These are phyloP conservation scores for Diachrysia chrysitis DNA, from an alignment of 2,888 invertebrate genomes.

Conservation along the genomic window DNA sequence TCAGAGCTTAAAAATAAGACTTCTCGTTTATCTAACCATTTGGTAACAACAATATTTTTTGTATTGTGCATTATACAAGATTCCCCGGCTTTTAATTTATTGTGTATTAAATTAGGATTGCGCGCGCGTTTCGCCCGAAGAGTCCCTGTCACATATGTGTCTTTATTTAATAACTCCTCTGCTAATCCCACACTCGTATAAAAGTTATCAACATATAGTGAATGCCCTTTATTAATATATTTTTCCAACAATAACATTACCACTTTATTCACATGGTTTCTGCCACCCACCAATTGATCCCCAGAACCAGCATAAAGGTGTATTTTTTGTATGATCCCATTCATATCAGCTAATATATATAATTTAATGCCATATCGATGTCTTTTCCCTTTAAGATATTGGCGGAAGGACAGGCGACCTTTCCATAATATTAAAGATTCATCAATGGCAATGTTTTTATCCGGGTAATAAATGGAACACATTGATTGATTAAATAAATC, in stretches of 20 bases:
- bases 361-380: constrained; percentile 45
- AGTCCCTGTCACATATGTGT: constrained; percentile 53
- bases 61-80: constrained; percentile 33
- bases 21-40: constrained; percentile 56
- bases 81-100: constrained; percentile 45
- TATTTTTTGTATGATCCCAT: constrained; percentile 57
- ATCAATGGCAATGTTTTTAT: constrained; percentile 47
- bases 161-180: constrained; percentile 48
- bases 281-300: constrained; percentile 54
- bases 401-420: constrained; percentile 50
- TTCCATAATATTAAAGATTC: constrained; percentile 54
- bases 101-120: constrained; percentile 13
- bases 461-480: constrained; percentile 49
- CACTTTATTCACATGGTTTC: constrained; percentile 57
- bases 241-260: constrained; percentile 50
- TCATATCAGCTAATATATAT: constrained; percentile 52
- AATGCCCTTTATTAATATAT: constrained; percentile 43
- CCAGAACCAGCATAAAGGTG: constrained; percentile 60
- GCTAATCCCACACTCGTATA: constrained; percentile 49
- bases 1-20: constrained; percentile 53
- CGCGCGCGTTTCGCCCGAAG: constrained; percentile 47
- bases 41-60: constrained; percentile 45
- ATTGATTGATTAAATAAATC: constrained; percentile 51
- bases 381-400: constrained; percentile 52
- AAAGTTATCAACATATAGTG: constrained; percentile 51